Percentiles rank a stretch among this genome's conserved stretches.
phyloP scores from a whole-genome alignment of 2,888 invertebrate species.

The Cremastinae sp. region DNA sequence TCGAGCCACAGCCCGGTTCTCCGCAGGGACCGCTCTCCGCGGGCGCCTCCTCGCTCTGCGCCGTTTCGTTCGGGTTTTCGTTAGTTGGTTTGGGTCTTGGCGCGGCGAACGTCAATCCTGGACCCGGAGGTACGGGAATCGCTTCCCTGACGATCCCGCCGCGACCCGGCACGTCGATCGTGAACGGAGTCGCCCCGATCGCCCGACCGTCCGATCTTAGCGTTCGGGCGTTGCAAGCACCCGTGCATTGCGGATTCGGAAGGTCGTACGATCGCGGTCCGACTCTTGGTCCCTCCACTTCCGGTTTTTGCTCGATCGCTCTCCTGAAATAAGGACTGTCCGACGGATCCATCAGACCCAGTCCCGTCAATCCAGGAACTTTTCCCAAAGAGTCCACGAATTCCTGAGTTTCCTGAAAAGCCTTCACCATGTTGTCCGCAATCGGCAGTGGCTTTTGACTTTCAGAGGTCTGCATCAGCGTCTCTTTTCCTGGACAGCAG shows the following conservation, averaged over 20 bases:
- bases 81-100: constrained; percentile 60
- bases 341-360: constrained; percentile 73
- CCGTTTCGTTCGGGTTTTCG: constrained; percentile 58
- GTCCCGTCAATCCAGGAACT: constrained; percentile 72
- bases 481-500: constrained; percentile 62
- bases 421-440: constrained; percentile 71
- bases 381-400: constrained; percentile 75
- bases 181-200: constrained; percentile 41
- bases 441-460: constrained; percentile 66
- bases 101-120: constrained; percentile 39
- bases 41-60: constrained; percentile 24
- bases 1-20: constrained; percentile 68
- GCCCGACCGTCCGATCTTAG: constrained; percentile 36
- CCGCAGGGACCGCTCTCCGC: constrained; percentile 68
- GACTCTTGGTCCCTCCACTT: constrained; percentile 7
- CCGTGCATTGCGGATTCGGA: constrained; percentile 59
- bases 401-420: constrained; percentile 73
- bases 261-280: not conserved
- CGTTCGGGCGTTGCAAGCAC: constrained; percentile 63
- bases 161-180: constrained; percentile 64
- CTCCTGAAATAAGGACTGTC: constrained; percentile 75
- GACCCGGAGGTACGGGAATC: constrained; percentile 63
- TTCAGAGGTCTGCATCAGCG: constrained; percentile 35
- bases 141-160: constrained; percentile 69
- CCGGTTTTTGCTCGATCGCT: constrained; percentile 40